Evolutionary conservation across 2,113 vertebrate species (phyloP).

Genomic region (Cyanocitta stelleri): DNA sequence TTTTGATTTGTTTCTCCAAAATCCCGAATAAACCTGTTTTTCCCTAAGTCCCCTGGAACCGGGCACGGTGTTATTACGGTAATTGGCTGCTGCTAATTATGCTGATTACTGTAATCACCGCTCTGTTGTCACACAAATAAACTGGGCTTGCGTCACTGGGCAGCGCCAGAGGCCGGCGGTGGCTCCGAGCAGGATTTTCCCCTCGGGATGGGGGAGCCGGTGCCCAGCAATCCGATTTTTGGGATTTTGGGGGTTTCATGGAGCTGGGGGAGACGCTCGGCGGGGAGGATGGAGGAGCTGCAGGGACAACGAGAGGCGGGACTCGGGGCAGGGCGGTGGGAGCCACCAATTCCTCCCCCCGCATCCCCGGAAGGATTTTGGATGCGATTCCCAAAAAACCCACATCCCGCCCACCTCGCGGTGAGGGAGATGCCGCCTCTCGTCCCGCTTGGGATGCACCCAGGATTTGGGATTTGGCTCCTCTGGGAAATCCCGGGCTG

Average conservation of each 20-base stretch:
- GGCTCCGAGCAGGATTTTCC: not conserved
- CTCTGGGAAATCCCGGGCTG: not conserved
- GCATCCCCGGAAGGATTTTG: not conserved
- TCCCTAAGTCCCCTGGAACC: conserved; percentile 60
- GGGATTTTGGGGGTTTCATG: not conserved
- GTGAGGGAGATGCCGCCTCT: not conserved
- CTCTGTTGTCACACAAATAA: conserved; percentile 76
- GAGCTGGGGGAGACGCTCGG: accelerated
- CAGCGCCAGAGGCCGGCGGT: conserved; percentile 52
- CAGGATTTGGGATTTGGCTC: not conserved
- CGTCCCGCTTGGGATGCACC: accelerated
- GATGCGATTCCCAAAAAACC: not conserved
- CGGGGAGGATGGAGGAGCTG: not conserved
- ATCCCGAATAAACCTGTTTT: conserved; percentile 68
- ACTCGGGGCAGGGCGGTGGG: too few relatives aligned
- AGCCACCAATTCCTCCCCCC: not conserved
- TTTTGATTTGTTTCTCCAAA: conserved; percentile 27
- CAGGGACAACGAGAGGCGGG: accelerated
- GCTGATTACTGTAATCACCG: conserved; percentile 76
- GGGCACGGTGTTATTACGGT: conserved; percentile 75
- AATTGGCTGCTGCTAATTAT: conserved; percentile 78
- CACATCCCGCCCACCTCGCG: not conserved
- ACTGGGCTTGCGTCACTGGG: conserved; percentile 63
- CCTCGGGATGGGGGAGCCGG: not conserved
- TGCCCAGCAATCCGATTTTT: not conserved